Base-by-base conservation (phyloP, 2,113 vertebrate species). In the Mormyrus lacerda region DNA sequence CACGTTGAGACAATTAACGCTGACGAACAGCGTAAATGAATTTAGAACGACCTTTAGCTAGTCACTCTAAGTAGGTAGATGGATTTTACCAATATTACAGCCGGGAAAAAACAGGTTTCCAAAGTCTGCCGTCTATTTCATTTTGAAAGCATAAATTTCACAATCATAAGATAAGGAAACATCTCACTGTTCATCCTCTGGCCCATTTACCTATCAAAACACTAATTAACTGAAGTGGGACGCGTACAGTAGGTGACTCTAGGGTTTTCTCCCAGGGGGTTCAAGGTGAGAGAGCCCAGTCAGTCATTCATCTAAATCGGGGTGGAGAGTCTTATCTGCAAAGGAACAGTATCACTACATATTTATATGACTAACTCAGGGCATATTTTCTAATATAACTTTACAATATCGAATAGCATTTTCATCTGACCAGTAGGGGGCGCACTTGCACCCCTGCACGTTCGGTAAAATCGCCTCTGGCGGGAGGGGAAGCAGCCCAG, bases 401-500 rank as follows among this genome's bases (percentile, higher is more conserved):
- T n/a, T 27, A 69, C 61, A 69, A 31, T 13, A 69, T 69, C n/a
- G n/a, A 69, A 69, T 69, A 13, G 61, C 9, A 65, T 27, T 65
- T 65, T 65, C n/a, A 65, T 27, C n/a, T 65, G 61, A 65, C 61
- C 61, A 31, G n/a, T 65, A 65, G 61, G 24, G 58, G 58, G 21
- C 19, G 51, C 51, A 55, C 19, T 19, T 55, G 17, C 58, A 61
- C 24, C 58, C 8, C 2, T 61, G 2, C 58, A 61, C 24, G 7
- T 24, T 61, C 24, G 8, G 58, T 61, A 96, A 88, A 96, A 95
- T 0, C 97, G 55, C 94, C 94, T 24, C 95, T 96, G 42, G 96
- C 94, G 88, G 97, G 97, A 73, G 90, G 95, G 94, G 79, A 96
- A 97, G 89, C 96, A 95, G 0, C 97, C 98, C 24, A 97, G 98